Evolutionary conservation across 2,888 invertebrate genomes (phyloP).

Genomic region (Capitulum mitella): DNA sequence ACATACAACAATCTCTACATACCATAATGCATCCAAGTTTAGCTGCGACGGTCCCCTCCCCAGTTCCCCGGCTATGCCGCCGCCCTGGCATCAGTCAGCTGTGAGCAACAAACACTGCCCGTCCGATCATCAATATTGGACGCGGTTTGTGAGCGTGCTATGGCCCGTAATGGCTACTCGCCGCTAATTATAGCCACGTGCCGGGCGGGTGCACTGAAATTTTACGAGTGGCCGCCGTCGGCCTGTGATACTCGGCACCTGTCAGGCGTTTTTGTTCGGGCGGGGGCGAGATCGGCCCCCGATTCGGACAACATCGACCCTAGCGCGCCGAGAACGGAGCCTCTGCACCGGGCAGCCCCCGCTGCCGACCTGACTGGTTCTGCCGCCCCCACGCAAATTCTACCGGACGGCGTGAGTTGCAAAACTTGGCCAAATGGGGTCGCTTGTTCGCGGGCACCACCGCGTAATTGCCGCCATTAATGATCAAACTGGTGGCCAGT

Average conservation of each 20-base stretch:
- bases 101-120: neutral
- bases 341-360: too few species aligned
- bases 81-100: too few species aligned
- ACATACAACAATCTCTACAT: too few species aligned
- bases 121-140: neutral
- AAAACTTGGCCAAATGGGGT: neutral
- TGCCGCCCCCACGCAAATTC: neutral
- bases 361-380: too few species aligned
- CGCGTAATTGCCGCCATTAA: conserved; percentile 12
- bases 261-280: neutral
- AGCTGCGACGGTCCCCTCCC: too few species aligned
- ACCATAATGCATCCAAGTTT: too few species aligned
- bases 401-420: neutral
- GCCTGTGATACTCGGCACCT: neutral
- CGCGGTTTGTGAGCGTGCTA: neutral
- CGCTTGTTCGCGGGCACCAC: neutral
- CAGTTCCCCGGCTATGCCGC: too few species aligned
- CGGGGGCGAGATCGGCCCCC: neutral
- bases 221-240: neutral
- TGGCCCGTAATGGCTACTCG: neutral
- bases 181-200: conserved; percentile 4
- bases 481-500: neutral
- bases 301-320: neutral
- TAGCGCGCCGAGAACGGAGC: neutral
- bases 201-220: neutral